Evolutionary conservation across 2,888 invertebrate species (phyloP).

Genomic region (Branchellion lobata): DNA sequence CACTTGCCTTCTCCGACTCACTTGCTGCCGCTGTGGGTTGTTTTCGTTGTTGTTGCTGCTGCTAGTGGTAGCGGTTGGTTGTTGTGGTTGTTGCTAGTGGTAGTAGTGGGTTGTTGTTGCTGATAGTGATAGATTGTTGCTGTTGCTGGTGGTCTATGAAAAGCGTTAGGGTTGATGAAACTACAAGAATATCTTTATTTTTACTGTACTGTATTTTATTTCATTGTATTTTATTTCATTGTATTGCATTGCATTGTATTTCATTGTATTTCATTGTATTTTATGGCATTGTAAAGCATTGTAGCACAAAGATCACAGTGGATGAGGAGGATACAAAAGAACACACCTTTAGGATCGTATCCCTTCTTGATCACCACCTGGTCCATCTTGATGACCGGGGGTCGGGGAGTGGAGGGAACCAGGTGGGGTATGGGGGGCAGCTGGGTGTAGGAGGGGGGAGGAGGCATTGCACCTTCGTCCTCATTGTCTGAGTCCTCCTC

Average conservation of each 20-base stretch:
- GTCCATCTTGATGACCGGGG: slow-evolving; percentile 64
- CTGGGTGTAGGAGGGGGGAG: slow-evolving; percentile 38
- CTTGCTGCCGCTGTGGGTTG: neutral
- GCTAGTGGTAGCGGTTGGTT: too few relatives aligned
- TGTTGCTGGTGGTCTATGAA: neutral
- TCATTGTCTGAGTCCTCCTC: slow-evolving; percentile 56
- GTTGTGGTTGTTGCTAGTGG: too few relatives aligned
- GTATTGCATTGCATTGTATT: too few relatives aligned
- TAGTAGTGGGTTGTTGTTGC: too few relatives aligned
- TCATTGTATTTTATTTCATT: too few relatives aligned
- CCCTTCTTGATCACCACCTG: slow-evolving; percentile 90
- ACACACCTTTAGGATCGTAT: slow-evolving; percentile 84
- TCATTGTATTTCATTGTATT: too few relatives aligned
- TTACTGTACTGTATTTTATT: too few relatives aligned
- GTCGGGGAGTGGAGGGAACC: slow-evolving; percentile 52
- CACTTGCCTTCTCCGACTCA: neutral
- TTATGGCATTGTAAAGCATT: too few relatives aligned
- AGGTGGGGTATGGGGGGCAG: slow-evolving; percentile 40
- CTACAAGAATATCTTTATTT: too few relatives aligned
- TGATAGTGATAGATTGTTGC: neutral
- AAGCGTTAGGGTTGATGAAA: too few relatives aligned
- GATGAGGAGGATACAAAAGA: too few relatives aligned
- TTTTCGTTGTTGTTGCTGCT: neutral
- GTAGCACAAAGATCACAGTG: too few relatives aligned
- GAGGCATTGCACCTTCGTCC: slow-evolving; percentile 49